Conservation (phyloP, 2,797 vertebrate genomes). For the Chiloscyllium punctatum region DNA sequence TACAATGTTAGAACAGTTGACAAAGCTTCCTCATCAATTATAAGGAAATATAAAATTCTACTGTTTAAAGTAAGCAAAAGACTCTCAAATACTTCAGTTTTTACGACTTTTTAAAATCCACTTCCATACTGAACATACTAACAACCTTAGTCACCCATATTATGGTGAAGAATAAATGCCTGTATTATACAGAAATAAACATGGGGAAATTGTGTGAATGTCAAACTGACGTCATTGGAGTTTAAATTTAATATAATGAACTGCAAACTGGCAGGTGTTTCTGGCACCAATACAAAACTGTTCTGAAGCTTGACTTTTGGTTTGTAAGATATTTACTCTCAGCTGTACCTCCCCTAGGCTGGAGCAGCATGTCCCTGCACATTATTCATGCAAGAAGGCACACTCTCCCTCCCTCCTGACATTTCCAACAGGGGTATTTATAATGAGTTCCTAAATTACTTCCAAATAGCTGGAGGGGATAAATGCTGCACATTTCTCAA, state of each 20-base stretch:
- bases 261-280: neutral
- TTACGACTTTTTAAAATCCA: neutral
- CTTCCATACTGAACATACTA: neutral
- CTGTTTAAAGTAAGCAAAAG: neutral
- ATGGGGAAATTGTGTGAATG: neutral
- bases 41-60: neutral
- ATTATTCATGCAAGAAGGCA: slow-evolving; percentile 32
- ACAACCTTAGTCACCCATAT: neutral
- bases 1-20: neutral
- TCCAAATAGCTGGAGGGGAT: slow-evolving; percentile 33
- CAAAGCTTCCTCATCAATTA: neutral
- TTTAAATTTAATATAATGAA: slow-evolving; percentile 22
- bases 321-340: slow-evolving; percentile 32
- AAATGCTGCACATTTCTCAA: slow-evolving; percentile 31
- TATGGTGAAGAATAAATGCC: neutral
- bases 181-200: neutral
- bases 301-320: slow-evolving; percentile 32
- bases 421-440: slow-evolving; percentile 36
- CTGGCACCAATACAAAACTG: slow-evolving; percentile 20
- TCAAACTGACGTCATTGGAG: neutral
- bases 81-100: neutral
- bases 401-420: slow-evolving; percentile 25
- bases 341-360: slow-evolving; percentile 22
- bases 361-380: slow-evolving; percentile 29
- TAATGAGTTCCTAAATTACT: slow-evolving; percentile 35